Conservation (phyloP, 2,113 vertebrate species). For the Chaetodon auriga region DNA sequence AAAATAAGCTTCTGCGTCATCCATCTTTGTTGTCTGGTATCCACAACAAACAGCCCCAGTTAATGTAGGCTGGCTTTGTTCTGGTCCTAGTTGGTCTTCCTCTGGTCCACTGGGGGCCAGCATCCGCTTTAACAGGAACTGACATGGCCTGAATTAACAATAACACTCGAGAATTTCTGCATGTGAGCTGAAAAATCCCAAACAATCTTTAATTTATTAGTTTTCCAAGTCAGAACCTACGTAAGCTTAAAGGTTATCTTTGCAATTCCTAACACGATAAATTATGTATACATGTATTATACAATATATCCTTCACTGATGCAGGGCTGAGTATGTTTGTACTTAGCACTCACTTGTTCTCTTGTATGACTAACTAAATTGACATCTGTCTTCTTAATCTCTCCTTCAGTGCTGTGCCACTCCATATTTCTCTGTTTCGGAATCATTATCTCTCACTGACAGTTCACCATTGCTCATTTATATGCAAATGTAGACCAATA, state of each 20-base stretch:
- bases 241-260: neutral
- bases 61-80: neutral
- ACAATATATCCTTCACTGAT: neutral
- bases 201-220: neutral
- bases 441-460: slow-evolving; percentile 56
- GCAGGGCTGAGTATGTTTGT: neutral
- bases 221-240: neutral
- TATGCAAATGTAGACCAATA: slow-evolving; percentile 73
- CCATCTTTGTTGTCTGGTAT: slow-evolving; percentile 21
- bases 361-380: slow-evolving; percentile 27
- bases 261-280: neutral
- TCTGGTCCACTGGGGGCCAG: neutral
- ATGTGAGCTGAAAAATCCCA: neutral
- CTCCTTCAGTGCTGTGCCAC: slow-evolving; percentile 36
- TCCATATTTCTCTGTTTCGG: slow-evolving; percentile 50
- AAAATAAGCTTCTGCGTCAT: slow-evolving; percentile 4
- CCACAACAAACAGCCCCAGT: neutral
- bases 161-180: neutral
- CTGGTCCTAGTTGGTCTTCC: neutral
- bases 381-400: slow-evolving; percentile 49
- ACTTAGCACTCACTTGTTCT: neutral
- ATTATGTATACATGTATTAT: neutral
- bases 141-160: slow-evolving; percentile 5
- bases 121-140: neutral
- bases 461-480: slow-evolving; percentile 75